phyloP scores from a whole-genome alignment of 2,797 vertebrate species.

The Cephalopachus bancanus region DNA sequence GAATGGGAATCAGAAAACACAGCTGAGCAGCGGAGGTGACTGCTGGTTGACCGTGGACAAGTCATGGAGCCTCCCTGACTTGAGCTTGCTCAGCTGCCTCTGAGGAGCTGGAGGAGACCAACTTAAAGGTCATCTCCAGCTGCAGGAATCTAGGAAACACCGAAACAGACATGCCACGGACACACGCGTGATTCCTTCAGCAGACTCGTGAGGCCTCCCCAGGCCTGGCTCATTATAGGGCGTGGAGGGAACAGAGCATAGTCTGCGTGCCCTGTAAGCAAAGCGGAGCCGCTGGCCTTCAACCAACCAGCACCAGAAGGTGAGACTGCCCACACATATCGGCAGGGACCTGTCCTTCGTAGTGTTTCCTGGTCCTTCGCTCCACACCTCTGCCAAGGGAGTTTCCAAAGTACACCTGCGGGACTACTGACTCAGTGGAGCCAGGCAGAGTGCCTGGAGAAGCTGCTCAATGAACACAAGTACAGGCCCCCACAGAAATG shows the following conservation, averaged over 20 bases:
- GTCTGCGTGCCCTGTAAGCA: neutral
- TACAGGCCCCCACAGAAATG: neutral
- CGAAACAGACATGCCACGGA: neutral
- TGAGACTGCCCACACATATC: neutral
- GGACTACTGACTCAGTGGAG: neutral
- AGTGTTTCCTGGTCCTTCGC: neutral
- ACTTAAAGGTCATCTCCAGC: neutral
- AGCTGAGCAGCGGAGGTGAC: neutral
- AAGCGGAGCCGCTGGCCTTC: neutral
- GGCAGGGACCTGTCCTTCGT: neutral
- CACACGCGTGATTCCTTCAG: neutral
- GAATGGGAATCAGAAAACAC: neutral
- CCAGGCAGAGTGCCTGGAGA: neutral
- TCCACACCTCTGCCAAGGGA: neutral
- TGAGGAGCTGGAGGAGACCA: neutral
- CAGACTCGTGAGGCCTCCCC: neutral
- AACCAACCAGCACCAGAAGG: neutral
- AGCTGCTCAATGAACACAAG: constrained; percentile 4
- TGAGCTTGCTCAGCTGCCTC: neutral
- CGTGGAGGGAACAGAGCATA: neutral
- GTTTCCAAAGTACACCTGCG: constrained; percentile 1
- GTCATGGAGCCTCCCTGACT: neutral
- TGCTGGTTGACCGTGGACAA: neutral
- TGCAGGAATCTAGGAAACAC: neutral
- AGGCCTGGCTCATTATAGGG: neutral